Base-by-base conservation (phyloP, 2,113 vertebrate genomes). In the Mormyrus lacerda region DNA sequence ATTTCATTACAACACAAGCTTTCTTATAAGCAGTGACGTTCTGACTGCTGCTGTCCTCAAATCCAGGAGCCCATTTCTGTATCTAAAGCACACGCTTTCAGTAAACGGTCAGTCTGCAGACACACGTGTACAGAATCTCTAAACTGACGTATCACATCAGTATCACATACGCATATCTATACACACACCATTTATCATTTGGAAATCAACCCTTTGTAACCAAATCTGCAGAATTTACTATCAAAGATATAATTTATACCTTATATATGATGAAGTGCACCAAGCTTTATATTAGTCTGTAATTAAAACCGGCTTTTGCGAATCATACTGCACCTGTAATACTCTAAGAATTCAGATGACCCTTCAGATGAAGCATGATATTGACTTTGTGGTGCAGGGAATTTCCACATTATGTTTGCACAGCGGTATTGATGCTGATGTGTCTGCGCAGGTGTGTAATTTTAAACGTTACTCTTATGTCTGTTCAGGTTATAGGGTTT, bases 41-140 rank as follows among this genome's bases (percentile, higher is more conserved):
- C 61, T 88, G 45, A 88, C n/a, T 50, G 87, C 45, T 79, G 87
- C 87, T 76, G 31, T 76, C 47, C 61, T 88, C 24, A 88, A n/a
- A 17, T 76, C 61, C 65, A 31, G 17, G 65, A 51, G 87, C 24
- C 87, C 87, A 19, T 79, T 88, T 47, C 47, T 88, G n/a, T 50
- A 88, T 21, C 65, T 88, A 27, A 79, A 88, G 87, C 87, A 88
- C 17, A n/a, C 48, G 0, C 87, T 88, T 21, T 73, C 65, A 50
- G 65, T 88, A 17, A 88, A 88, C 21, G 87, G 87, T 88, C 87
- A 76, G 87, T 50, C 24, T 35, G 11, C 24, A 47, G 47, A n/a
- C 65, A 76, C 8, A n/a, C 17, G 3, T 55, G 11, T 42, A 39
- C 31, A 53, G 69, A 76, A 76, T 76, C 69, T 19, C 15, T 76